A percentile compares a stretch with the other conserved stretches of the same genome.
Conservation (phyloP, 2,888 invertebrate genomes). For the Eupithecia inturbata region DNA sequence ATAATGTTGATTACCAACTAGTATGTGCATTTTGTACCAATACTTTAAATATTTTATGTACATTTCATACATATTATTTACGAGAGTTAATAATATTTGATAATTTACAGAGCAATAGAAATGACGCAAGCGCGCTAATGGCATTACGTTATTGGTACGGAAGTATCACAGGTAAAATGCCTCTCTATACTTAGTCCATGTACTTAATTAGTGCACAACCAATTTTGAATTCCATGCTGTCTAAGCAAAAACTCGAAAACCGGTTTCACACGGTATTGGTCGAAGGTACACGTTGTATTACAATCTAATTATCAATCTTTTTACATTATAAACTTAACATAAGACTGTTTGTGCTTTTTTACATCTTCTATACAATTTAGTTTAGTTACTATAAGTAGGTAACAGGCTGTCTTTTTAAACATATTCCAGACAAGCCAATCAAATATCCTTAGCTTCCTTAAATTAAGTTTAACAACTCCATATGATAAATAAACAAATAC, state of each 20-base stretch:
- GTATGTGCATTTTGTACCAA: slow-evolving; percentile 50
- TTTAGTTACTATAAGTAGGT: slow-evolving; percentile 37
- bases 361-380: slow-evolving; percentile 32
- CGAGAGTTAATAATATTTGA: slow-evolving; percentile 50
- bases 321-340: slow-evolving; percentile 31
- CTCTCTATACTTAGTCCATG: slow-evolving; percentile 38
- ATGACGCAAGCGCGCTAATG: slow-evolving; percentile 38
- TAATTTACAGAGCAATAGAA: slow-evolving; percentile 44
- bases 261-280: slow-evolving; percentile 19
- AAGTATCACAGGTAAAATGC: slow-evolving; percentile 63
- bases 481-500: slow-evolving; percentile 34
- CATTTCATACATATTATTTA: slow-evolving; percentile 65
- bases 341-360: slow-evolving; percentile 39
- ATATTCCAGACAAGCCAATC: slow-evolving; percentile 64
- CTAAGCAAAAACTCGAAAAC: slow-evolving; percentile 10
- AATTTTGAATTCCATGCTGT: slow-evolving; percentile 20
- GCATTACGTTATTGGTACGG: slow-evolving; percentile 58
- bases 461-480: slow-evolving; percentile 26
- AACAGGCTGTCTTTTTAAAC: slow-evolving; percentile 64
- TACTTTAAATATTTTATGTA: slow-evolving; percentile 56
- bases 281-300: slow-evolving; percentile 35
- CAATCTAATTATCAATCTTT: slow-evolving; percentile 30
- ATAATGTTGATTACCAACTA: slow-evolving; percentile 25
- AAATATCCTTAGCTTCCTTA: slow-evolving; percentile 31
- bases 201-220: slow-evolving; percentile 23